Evolutionary conservation across 2,113 vertebrate genomes (phyloP).

Genomic region (Vulpes ferrilata): DNA sequence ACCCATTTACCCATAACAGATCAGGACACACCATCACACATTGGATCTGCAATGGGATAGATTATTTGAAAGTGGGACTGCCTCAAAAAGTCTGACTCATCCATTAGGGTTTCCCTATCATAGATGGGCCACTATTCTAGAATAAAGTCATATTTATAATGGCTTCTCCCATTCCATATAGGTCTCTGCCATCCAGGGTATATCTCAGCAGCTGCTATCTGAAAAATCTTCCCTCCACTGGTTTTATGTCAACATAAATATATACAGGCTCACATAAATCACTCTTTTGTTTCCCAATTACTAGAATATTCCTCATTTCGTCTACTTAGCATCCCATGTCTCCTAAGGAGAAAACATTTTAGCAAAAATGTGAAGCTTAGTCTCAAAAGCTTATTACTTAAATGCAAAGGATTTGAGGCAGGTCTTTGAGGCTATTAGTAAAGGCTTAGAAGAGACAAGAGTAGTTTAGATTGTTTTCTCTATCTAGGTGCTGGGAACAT

Average conservation of each 20-base stretch:
- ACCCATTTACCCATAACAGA: neutral
- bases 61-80: neutral
- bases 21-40: neutral
- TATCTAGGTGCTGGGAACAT: neutral
- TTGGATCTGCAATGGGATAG: neutral
- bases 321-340: neutral
- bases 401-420: conserved; percentile 51
- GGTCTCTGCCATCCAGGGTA: neutral
- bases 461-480: conserved; percentile 41
- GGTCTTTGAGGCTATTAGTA: neutral
- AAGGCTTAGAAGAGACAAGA: conserved; percentile 49
- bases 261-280: neutral
- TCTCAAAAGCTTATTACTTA: conserved; percentile 32
- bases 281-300: neutral
- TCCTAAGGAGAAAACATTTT: conserved; percentile 40
- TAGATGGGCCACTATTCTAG: neutral
- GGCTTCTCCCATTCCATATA: neutral
- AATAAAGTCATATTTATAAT: neutral
- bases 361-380: conserved; percentile 18
- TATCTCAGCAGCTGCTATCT: neutral
- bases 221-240: neutral
- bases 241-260: neutral
- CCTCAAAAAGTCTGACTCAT: neutral
- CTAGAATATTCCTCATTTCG: neutral
- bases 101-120: neutral